Conservation (phyloP, 2,888 invertebrate genomes). For the Synanthedon vespiformis region DNA sequence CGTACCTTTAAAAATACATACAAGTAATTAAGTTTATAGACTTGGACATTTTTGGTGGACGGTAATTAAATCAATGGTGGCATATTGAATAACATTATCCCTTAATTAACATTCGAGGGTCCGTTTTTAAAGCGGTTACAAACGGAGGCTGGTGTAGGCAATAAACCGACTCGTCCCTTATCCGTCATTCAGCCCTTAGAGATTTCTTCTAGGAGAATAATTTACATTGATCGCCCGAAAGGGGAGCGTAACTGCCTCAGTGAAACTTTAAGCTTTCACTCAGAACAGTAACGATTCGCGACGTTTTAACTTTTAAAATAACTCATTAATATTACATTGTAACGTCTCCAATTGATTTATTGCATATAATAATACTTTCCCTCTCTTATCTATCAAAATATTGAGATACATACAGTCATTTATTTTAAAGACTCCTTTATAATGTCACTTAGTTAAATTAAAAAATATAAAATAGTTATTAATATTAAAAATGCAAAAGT, state of each 20-base stretch:
- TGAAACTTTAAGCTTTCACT: conserved; percentile 69
- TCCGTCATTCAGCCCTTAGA: conserved; percentile 67
- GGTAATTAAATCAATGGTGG: conserved; percentile 46
- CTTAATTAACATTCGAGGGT: conserved; percentile 59
- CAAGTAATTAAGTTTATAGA: no score
- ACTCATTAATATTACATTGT: conserved; percentile 37
- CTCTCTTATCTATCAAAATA: conserved; percentile 27
- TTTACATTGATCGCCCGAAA: conserved; percentile 67
- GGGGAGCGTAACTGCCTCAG: conserved; percentile 67
- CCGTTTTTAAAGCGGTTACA: conserved; percentile 57
- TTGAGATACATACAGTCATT: no score
- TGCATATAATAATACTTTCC: no score
- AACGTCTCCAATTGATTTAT: no score
- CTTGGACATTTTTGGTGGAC: conserved; percentile 20
- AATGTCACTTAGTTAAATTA: no score
- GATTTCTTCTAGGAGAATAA: conserved; percentile 68
- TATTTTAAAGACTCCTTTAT: no score
- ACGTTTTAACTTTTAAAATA: conserved; percentile 53
- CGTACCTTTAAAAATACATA: no score
- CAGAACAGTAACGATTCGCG: conserved; percentile 59
- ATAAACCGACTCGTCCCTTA: conserved; percentile 66
- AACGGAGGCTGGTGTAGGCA: conserved; percentile 54
- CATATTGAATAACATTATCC: conserved; percentile 61
- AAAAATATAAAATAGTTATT: no score
- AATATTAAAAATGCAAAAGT: no score